Conservation (phyloP, 2,113 vertebrate genomes). For the Antidorcas marsupialis region DNA sequence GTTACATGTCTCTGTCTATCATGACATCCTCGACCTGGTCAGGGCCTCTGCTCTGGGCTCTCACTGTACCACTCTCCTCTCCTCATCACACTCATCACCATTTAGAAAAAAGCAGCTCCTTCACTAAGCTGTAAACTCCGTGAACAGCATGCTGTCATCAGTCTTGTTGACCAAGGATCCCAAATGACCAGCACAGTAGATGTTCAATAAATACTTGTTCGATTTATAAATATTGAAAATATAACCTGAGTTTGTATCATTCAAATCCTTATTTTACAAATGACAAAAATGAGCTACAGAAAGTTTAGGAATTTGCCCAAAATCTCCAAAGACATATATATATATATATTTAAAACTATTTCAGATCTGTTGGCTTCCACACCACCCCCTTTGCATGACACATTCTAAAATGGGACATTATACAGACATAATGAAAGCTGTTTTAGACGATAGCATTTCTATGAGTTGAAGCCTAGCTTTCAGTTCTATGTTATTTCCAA, state of each 20-base stretch:
- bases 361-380: background rate
- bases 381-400: background rate
- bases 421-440: background rate
- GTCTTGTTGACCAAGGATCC: background rate
- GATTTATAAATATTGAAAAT: background rate
- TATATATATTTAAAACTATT: background rate
- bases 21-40: background rate
- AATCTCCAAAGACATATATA: background rate
- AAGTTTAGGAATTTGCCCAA: background rate
- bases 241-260: background rate
- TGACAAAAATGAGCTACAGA: background rate
- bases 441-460: background rate
- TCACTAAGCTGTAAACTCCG: background rate
- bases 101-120: background rate
- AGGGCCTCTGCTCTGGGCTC: background rate
- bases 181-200: background rate
- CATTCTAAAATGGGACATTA: background rate
- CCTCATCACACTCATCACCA: background rate
- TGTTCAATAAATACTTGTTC: background rate
- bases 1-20: background rate
- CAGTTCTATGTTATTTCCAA: background rate
- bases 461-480: background rate
- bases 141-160: background rate
- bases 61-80: background rate
- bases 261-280: background rate